Conservation (phyloP, 1,140 invertebrate genomes). For the Drosophila micromelanica region DNA sequence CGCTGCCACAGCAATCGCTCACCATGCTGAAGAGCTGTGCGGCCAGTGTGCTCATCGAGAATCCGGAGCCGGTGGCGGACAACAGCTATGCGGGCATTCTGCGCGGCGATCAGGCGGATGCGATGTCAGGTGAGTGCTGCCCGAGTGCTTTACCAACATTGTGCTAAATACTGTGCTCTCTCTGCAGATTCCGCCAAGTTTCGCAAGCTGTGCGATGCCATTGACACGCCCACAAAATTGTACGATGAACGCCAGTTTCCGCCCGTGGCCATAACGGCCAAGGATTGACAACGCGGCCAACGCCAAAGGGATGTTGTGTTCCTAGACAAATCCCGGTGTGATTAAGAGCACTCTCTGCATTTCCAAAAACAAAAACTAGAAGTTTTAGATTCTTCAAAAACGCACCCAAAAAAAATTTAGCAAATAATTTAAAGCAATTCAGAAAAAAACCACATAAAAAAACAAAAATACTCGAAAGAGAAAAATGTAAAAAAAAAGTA, state of each 20-base stretch:
- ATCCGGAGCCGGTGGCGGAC: constrained; percentile 70
- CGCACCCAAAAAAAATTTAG: constrained; percentile 17
- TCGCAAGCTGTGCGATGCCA: constrained; percentile 81
- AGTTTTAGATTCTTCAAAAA: constrained; percentile 17
- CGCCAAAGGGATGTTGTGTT: constrained; percentile 40
- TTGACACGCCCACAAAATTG: constrained; percentile 80
- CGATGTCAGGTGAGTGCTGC: constrained; percentile 62
- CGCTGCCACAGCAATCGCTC: constrained; percentile 55
- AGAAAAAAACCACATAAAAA: constrained; percentile 31
- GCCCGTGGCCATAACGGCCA: constrained; percentile 79
- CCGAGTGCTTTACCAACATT: too few relatives aligned
- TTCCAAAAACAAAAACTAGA: constrained; percentile 42
- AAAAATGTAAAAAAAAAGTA: constrained; percentile 64
- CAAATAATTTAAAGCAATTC: constrained; percentile 51
- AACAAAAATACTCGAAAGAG: constrained; percentile 59
- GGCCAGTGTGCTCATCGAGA: constrained; percentile 73
- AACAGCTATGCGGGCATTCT: constrained; percentile 81
- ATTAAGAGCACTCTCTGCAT: constrained; percentile 42
- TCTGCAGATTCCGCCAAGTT: constrained; percentile 79
- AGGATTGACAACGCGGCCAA: constrained; percentile 69
- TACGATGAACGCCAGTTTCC: constrained; percentile 83
- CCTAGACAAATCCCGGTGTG: constrained; percentile 46
- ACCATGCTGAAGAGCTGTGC: constrained; percentile 75
- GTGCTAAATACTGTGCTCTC: too few relatives aligned
- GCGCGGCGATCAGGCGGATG: constrained; percentile 70